Percentiles rank a stretch among this genome's conserved stretches.
These are phyloP conservation scores for Pica pica DNA, from an alignment of 2,113 vertebrate genomes.

Conservation along the genomic window DNA sequence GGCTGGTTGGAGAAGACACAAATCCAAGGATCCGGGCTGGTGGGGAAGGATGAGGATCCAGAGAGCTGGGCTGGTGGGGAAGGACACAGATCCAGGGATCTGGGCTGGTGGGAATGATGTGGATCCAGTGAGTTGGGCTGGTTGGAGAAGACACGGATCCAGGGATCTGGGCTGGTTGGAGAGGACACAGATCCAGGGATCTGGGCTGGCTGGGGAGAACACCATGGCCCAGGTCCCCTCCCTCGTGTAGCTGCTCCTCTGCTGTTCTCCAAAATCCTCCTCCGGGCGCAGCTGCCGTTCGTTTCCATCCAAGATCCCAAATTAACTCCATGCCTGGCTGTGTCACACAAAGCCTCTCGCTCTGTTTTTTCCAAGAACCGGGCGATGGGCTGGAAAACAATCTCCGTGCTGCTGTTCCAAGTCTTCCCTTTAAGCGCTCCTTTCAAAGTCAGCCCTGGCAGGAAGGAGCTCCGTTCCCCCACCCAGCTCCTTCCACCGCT, in stretches of 20 bases:
- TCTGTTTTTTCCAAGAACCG: not conserved
- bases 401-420: not conserved
- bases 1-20: accelerated
- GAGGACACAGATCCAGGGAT: not conserved
- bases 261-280: not conserved
- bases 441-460: not conserved
- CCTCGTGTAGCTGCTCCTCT: not conserved
- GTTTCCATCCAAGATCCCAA: not conserved
- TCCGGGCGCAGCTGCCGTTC: not conserved
- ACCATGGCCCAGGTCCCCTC: accelerated
- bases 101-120: too few species aligned
- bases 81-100: not conserved
- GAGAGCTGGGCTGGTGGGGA: too few species aligned
- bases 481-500: not conserved
- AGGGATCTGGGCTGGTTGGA: too few species aligned
- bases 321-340: not conserved
- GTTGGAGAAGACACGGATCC: too few species aligned
- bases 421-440: not conserved
- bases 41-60: accelerated
- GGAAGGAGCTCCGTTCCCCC: not conserved
- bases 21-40: too few species aligned
- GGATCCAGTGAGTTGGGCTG: too few species aligned
- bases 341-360: not conserved
- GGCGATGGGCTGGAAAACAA: not conserved
- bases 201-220: not conserved